phyloP scores from a whole-genome alignment of 2,797 vertebrate species.

The Okamejei kenojei region DNA sequence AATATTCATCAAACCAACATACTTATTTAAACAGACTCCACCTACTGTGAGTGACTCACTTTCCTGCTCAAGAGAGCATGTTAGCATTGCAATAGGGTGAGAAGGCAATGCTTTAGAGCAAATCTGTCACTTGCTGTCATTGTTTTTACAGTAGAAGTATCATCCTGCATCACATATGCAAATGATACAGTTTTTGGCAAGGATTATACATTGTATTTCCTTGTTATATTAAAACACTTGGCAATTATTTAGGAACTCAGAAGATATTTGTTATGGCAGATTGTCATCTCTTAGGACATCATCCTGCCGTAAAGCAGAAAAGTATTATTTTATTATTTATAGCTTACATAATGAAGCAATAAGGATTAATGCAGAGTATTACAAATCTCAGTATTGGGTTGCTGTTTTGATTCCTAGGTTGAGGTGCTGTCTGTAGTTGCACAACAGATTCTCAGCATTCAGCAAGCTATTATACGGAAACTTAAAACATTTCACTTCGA shows the following conservation, averaged over 20 bases:
- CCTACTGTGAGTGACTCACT: background rate
- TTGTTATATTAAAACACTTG: background rate
- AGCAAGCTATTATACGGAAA: constrained; percentile 76
- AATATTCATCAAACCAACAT: background rate
- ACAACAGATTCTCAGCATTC: constrained; percentile 87
- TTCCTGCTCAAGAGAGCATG: background rate
- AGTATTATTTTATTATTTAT: background rate
- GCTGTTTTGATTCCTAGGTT: constrained; percentile 59
- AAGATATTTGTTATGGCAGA: background rate
- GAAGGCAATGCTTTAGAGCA: background rate
- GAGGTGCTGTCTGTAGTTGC: constrained; percentile 92
- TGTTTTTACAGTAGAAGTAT: background rate
- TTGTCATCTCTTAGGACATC: background rate
- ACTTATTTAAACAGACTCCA: background rate
- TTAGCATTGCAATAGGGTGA: background rate
- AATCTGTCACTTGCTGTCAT: background rate
- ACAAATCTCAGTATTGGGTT: background rate
- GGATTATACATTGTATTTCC: background rate
- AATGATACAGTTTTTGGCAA: background rate
- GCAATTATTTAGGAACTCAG: background rate
- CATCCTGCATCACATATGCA: background rate
- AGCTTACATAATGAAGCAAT: background rate
- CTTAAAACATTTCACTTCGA: constrained; percentile 80
- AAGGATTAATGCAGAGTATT: background rate
- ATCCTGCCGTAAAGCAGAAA: background rate